A percentile compares a stretch with the other conserved stretches of the same genome.
phyloP scores from a whole-genome alignment of 2,797 vertebrate genomes.

The Kryptolebias ocellatus region DNA sequence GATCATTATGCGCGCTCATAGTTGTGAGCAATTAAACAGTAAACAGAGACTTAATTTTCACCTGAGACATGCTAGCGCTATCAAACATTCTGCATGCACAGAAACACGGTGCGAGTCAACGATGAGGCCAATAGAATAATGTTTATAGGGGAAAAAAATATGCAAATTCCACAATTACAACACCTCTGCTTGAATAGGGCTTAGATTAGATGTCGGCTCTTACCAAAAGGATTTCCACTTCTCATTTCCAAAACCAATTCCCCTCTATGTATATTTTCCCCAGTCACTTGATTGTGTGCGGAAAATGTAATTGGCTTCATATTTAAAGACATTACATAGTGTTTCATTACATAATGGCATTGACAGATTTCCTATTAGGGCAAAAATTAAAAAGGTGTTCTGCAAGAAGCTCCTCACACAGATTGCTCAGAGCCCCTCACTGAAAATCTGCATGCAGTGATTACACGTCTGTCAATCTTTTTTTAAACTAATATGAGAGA shows the following conservation, averaged over 20 bases:
- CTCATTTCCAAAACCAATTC: slow-evolving; percentile 78
- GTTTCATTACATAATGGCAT: slow-evolving; percentile 76
- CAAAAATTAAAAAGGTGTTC: slow-evolving; percentile 78
- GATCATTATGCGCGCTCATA: slow-evolving; percentile 36
- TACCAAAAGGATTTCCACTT: slow-evolving; percentile 60
- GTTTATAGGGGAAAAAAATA: slow-evolving; percentile 43
- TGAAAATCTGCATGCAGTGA: slow-evolving; percentile 56
- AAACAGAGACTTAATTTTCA: slow-evolving; percentile 67
- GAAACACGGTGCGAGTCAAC: slow-evolving; percentile 42
- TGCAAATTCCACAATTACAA: slow-evolving; percentile 78
- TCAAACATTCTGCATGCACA: slow-evolving; percentile 50
- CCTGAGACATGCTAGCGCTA: slow-evolving; percentile 53
- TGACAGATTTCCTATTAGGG: slow-evolving; percentile 77
- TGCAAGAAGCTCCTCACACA: slow-evolving; percentile 46
- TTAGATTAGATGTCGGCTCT: slow-evolving; percentile 70
- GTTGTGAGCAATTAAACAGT: slow-evolving; percentile 64
- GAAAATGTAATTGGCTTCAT: slow-evolving; percentile 73
- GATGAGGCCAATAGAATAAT: slow-evolving; percentile 51
- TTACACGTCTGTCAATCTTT: slow-evolving; percentile 82
- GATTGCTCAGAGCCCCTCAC: slow-evolving; percentile 54
- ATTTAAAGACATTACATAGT: slow-evolving; percentile 74
- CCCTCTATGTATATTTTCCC: slow-evolving; percentile 39
- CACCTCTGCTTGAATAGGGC: slow-evolving; percentile 46
- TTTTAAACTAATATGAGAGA: slow-evolving; percentile 78
- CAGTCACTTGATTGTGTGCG: slow-evolving; percentile 65